Percentiles rank a stretch among this genome's conserved stretches.
These are phyloP conservation scores for Pachliopta kotzebuea DNA, from an alignment of 2,888 invertebrate genomes.

Conservation along the genomic window DNA sequence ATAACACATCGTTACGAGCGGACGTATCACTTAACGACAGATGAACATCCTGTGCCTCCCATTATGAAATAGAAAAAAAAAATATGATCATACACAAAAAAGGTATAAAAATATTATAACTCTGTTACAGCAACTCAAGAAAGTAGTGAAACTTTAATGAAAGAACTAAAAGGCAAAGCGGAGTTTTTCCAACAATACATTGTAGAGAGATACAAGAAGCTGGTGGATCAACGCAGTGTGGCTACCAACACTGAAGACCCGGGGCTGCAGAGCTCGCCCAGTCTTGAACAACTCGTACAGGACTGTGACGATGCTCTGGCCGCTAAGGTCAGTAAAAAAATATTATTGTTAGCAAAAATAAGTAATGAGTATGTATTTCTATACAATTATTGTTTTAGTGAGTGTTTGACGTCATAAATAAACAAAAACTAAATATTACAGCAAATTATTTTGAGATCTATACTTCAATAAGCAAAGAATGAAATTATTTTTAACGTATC, in stretches of 20 bases:
- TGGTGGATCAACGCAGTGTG: constrained; percentile 55
- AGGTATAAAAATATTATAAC: too few species aligned
- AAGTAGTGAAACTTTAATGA: constrained; percentile 80
- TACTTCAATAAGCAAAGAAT: too few species aligned
- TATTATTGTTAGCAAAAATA: not conserved
- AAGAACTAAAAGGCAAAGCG: constrained; percentile 82
- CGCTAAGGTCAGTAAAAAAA: constrained; percentile 45
- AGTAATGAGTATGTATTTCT: too few species aligned
- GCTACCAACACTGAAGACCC: constrained; percentile 57
- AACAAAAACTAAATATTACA: too few species aligned
- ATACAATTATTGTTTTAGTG: not conserved
- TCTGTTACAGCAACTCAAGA: constrained; percentile 64
- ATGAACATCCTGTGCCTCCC: too few species aligned
- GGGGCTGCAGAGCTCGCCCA: constrained; percentile 25
- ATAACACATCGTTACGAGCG: not conserved
- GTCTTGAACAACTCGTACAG: constrained; percentile 47
- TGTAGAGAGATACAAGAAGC: constrained; percentile 71
- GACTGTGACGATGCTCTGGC: constrained; percentile 56
- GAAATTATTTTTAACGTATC: too few species aligned
- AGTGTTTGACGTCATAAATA: not conserved
- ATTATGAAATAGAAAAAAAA: too few species aligned
- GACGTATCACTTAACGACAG: not conserved
- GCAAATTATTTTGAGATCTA: too few species aligned
- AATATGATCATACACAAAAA: not conserved
- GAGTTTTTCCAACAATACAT: constrained; percentile 84